These are phyloP conservation scores for Chiloscyllium plagiosum DNA, from an alignment of 2,113 vertebrate species.

Conservation along the genomic window DNA sequence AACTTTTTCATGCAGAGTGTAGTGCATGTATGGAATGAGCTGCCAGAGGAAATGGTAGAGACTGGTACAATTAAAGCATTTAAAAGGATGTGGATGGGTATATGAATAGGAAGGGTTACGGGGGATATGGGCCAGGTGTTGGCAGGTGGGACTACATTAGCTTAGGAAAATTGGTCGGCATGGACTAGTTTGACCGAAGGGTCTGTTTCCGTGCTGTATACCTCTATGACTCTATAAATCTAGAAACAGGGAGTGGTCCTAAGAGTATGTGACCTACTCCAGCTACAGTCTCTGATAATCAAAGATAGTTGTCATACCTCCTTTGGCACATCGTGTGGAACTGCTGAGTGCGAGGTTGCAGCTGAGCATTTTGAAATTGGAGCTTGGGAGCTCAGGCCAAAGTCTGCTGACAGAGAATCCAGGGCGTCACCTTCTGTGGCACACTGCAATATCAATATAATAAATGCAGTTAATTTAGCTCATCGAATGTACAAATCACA, in stretches of 20 bases:
- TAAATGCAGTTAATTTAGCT: neutral
- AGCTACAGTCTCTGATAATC: neutral
- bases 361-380: slow-evolving; percentile 38
- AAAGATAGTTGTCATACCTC: neutral
- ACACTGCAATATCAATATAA: slow-evolving; percentile 44
- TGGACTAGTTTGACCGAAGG: too few species aligned
- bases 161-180: too few species aligned
- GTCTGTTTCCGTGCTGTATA: too few species aligned
- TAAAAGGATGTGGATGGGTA: too few species aligned
- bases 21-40: too few species aligned
- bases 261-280: neutral
- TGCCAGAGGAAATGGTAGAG: too few species aligned
- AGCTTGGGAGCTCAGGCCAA: slow-evolving; percentile 40
- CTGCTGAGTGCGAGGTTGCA: slow-evolving; percentile 39
- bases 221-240: neutral
- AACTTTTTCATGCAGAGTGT: too few species aligned
- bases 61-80: too few species aligned
- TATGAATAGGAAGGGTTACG: too few species aligned
- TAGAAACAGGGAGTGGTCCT: neutral
- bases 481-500: neutral
- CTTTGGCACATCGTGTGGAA: neutral
- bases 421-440: slow-evolving; percentile 56
- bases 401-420: slow-evolving; percentile 56
- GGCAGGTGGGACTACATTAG: too few species aligned
- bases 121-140: too few species aligned